phyloP scores from a whole-genome alignment of 2,113 vertebrate species.

The Entelurus aequoreus region DNA sequence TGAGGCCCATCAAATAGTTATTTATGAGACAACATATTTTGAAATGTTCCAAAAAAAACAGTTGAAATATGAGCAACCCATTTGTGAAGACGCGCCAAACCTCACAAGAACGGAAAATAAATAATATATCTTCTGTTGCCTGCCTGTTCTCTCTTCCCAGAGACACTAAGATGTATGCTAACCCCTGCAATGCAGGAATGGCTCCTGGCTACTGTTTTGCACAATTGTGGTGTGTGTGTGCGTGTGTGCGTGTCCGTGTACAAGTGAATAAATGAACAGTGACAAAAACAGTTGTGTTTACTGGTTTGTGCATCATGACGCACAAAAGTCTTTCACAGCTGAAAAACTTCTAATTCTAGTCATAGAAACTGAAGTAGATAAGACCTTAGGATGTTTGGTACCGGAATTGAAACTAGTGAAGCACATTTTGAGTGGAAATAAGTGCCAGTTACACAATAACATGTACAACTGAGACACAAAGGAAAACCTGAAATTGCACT shows the following conservation, averaged over 20 bases:
- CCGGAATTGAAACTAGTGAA: slow-evolving; percentile 17
- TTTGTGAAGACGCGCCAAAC: slow-evolving; percentile 41
- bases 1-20: slow-evolving; percentile 33
- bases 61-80: slow-evolving; percentile 48
- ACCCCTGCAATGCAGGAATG: slow-evolving; percentile 30
- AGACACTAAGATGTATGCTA: slow-evolving; percentile 49
- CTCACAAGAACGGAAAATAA: slow-evolving; percentile 28
- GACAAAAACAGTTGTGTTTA: slow-evolving; percentile 26
- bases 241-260: not conserved
- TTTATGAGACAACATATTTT: slow-evolving; percentile 22
- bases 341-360: slow-evolving; percentile 30
- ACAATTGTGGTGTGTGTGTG: slow-evolving; percentile 7
- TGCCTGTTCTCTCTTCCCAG: slow-evolving; percentile 34
- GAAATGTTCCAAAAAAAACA: not conserved
- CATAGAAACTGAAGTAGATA: slow-evolving; percentile 19
- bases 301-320: slow-evolving; percentile 21
- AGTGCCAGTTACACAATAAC: too few species aligned
- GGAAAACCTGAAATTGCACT: too few species aligned
- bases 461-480: too few species aligned
- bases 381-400: slow-evolving; percentile 32
- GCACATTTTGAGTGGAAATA: not conserved
- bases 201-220: slow-evolving; percentile 36
- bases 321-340: slow-evolving; percentile 23
- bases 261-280: not conserved
- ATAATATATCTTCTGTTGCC: slow-evolving; percentile 39